Evolutionary conservation across 2,888 invertebrate genomes (phyloP).

Genomic region (Saturnia japonica): DNA sequence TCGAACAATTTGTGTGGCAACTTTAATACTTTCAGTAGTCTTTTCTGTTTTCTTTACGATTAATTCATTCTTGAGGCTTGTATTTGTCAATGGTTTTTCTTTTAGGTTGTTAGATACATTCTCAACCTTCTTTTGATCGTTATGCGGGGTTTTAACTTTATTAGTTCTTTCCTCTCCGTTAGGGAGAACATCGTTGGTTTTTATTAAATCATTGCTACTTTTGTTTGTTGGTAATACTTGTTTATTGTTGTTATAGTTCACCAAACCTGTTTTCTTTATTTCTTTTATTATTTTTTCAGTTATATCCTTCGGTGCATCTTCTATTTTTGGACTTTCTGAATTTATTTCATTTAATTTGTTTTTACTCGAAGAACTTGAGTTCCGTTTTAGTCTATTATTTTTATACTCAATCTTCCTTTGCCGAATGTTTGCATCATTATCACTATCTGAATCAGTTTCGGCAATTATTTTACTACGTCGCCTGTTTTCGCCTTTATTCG

Average conservation of each 20-base stretch:
- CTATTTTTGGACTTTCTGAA: slow-evolving; percentile 56
- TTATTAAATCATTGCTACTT: slow-evolving; percentile 39
- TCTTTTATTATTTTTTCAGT: slow-evolving; percentile 68
- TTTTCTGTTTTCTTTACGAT: slow-evolving; percentile 42
- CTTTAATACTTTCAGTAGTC: slow-evolving; percentile 43
- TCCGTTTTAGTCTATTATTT: slow-evolving; percentile 72
- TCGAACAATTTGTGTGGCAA: slow-evolving; percentile 56
- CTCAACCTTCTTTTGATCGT: slow-evolving; percentile 33
- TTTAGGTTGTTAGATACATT: slow-evolving; percentile 33
- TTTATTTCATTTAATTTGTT: slow-evolving; percentile 60
- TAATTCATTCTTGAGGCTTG: slow-evolving; percentile 35
- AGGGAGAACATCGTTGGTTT: slow-evolving; percentile 33
- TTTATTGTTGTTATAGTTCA: slow-evolving; percentile 49
- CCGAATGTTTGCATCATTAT: slow-evolving; percentile 67
- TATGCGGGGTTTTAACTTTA: slow-evolving; percentile 37
- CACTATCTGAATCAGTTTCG: slow-evolving; percentile 70
- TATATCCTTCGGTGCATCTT: slow-evolving; percentile 59
- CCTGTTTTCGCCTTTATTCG: slow-evolving; percentile 77
- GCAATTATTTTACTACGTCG: slow-evolving; percentile 74
- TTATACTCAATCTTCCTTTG: slow-evolving; percentile 74
- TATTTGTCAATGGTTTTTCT: slow-evolving; percentile 36
- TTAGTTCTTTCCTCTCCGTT: slow-evolving; percentile 42
- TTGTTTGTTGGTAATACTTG: slow-evolving; percentile 38
- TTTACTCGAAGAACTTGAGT: slow-evolving; percentile 67
- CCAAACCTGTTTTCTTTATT: slow-evolving; percentile 61